Base-by-base conservation (phyloP, 2,113 vertebrate species). In the Dasypus novemcinctus region DNA sequence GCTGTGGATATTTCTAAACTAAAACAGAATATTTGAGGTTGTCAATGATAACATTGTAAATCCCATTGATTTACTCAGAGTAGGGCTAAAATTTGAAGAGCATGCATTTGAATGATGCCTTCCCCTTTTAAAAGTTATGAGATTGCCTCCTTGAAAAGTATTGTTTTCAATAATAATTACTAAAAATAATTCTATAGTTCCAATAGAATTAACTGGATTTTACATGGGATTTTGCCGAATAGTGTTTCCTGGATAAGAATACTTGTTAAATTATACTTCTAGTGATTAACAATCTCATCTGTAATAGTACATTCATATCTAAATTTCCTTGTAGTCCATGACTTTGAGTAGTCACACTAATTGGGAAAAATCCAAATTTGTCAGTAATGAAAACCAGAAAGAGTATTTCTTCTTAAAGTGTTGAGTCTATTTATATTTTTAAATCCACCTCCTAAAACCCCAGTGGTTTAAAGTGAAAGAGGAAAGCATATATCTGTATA, bases 1-100 rank as follows among this genome's bases (percentile, higher is more conserved):
- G 93, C 96, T 96, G 93, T 93, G 96, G 89, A 91, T 89, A 72
- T 97, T 96, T 96, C 81, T 91, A 89, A 95, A 94, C 86, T 88
- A 88, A 96, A 95, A 78, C 46, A 54, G 25, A 84, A 57, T 96
- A 63, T 93, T 76, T 90, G 72, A 95, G 38, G 74, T 92, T 95
- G 72, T 87, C 90, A 95, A 4, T 63, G 72, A 95, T 94, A 95
- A 83, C 85, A 36, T 17, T 94, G 43, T 91, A 92, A 95, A 96
- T 95, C 80, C 10, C 36, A 91, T 68, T 91, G 94, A 95, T 95
- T 95, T 96, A 90, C 94, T 94, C 81, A 43, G n/a, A n/a, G n/a
- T n/a, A n/a, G 20, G 69, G 14, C 33, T 96, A 52, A 94, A 92
- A 79, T 96, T 84, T 94, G 75, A 92, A 91, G 52, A 90, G 41